Percentiles rank a stretch among this genome's conserved stretches.
Conservation (phyloP, 2,797 vertebrate genomes). For the Platyrinchus mystaceus region DNA sequence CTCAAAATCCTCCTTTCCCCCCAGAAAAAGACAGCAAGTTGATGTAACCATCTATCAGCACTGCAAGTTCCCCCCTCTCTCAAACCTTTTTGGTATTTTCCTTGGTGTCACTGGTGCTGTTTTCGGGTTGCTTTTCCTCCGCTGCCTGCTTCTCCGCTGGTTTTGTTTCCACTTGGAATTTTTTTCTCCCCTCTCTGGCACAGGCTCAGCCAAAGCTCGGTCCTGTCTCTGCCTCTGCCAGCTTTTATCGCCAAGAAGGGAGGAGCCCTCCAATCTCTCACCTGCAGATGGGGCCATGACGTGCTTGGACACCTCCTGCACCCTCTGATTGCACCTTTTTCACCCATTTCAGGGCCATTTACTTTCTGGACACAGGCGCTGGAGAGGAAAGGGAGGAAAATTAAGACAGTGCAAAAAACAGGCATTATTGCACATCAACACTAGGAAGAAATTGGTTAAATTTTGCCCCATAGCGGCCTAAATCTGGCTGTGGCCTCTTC, state of each 20-base stretch:
- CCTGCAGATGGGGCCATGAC: neutral
- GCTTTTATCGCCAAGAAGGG: neutral
- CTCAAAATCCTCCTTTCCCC: rapidly evolving
- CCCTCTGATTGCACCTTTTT: neutral
- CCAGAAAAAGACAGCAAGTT: too few relatives aligned
- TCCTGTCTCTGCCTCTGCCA: neutral
- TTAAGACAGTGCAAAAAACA: neutral
- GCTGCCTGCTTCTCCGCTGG: neutral
- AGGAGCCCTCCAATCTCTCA: neutral
- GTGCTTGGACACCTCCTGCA: neutral
- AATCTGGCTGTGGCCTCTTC: neutral
- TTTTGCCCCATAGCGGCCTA: neutral
- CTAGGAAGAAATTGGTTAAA: neutral
- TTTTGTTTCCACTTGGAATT: neutral
- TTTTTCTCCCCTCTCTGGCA: neutral
- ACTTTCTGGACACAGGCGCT: rapidly evolving
- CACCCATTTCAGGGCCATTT: neutral
- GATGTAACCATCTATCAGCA: neutral
- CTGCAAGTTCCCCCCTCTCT: neutral
- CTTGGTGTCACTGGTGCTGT: rapidly evolving
- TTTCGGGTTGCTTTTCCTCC: neutral
- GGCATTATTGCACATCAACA: rapidly evolving
- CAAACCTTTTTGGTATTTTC: neutral
- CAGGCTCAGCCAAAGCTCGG: neutral
- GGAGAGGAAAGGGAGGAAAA: neutral